phyloP scores from a whole-genome alignment of 2,888 invertebrate species.

The Pterostichus madidus region DNA sequence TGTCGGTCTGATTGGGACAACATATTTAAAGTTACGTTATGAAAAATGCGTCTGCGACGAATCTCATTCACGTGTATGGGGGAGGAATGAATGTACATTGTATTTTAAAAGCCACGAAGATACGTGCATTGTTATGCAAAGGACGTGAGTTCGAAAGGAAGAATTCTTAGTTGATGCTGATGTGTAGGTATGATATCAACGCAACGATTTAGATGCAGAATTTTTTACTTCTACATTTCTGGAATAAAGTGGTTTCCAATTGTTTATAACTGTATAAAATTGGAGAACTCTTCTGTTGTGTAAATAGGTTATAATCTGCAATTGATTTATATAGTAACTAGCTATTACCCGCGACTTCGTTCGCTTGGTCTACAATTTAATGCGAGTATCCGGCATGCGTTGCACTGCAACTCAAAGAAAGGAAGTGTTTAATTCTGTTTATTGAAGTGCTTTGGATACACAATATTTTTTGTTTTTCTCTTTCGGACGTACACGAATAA shows the following conservation, averaged over 20 bases:
- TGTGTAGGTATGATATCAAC: background rate
- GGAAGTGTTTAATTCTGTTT: too few species aligned
- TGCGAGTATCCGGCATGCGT: too few species aligned
- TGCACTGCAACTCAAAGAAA: too few species aligned
- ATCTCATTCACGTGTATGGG: constrained; percentile 26
- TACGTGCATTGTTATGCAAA: constrained; percentile 58
- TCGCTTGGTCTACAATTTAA: too few species aligned
- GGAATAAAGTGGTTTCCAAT: background rate
- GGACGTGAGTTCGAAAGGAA: constrained; percentile 3
- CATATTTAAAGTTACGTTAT: constrained; percentile 60
- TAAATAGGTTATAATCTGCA: too few species aligned
- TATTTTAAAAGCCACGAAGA: constrained; percentile 47
- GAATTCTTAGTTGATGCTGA: constrained; percentile 29
- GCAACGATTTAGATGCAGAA: background rate
- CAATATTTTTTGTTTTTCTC: too few species aligned
- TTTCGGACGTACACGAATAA: too few species aligned
- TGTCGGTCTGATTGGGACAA: constrained; percentile 64
- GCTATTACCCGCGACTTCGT: too few species aligned
- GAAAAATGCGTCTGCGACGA: constrained; percentile 58
- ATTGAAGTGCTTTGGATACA: too few species aligned
- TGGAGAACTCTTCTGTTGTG: too few species aligned
- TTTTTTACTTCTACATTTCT: background rate
- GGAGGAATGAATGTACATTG: constrained; percentile 51
- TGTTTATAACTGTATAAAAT: background rate
- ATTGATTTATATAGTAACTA: too few species aligned